Base-by-base conservation (phyloP, 2,797 vertebrate genomes). In the Acanthopagrus latus region DNA sequence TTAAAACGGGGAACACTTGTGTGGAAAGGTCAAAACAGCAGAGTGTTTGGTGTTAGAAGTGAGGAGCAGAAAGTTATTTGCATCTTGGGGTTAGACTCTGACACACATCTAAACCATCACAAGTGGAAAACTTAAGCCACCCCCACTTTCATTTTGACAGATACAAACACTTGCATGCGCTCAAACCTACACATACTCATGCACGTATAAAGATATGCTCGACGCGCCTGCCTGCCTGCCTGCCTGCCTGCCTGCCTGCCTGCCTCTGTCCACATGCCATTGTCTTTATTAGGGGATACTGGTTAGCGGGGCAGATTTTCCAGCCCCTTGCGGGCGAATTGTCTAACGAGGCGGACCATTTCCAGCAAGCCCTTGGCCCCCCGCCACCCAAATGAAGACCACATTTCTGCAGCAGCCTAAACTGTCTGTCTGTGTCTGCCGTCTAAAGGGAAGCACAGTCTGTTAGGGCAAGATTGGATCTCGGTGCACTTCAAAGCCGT, bases 291-390 rank as follows among this genome's bases (percentile, higher is more conserved):
- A 93, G 91, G 67, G 82, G 90, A 92, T 93, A 88, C 89, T 88
- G 80, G 85, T 93, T 91, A 91, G 91, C 78, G 41, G 90, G 88
- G 90, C 88, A 91, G 91, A 92, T 92, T 95, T 95, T 93, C 91
- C 89, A 93, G 88, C 87, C 89, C 86, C 91, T 91, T 86, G 88
- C 76, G 85, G 93, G 86, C 80, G 87, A 94, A 90, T 90, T 76
- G 87, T 91, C 89, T 93, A 91, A 91, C 88, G 81, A 92, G 89
- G 87, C 92, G 88, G 93, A 91, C 91, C 92, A 89, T 95, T 95
- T 95, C 93, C 91, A 94, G 93, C 90, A 92, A 92, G 89, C 81
- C 90, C 87, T 93, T 95, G 94, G 95, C 94, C 85, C 90, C 70
- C 70, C 78, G 93, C 95, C 94, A 95, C 89, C 83, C 78, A 89